Evolutionary conservation across 2,888 invertebrate species (phyloP).

Genomic region (Onchidella celtica): DNA sequence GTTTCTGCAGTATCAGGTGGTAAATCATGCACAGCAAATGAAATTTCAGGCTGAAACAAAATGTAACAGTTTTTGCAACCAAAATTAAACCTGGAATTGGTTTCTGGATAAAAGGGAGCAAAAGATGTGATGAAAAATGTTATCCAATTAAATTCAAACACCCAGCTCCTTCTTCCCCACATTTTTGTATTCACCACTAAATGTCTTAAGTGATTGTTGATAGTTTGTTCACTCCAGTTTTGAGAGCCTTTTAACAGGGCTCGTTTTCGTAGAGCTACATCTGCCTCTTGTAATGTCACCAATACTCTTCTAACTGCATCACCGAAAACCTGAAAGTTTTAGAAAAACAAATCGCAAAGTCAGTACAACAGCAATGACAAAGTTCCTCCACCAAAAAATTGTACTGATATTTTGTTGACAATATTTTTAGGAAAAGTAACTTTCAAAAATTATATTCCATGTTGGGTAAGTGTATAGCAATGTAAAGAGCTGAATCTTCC

Average conservation of each 20-base stretch:
- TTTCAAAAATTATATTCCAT: no score
- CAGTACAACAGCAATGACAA: no score
- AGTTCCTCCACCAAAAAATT: no score
- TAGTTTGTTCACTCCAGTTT: neutral
- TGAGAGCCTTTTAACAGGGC: neutral
- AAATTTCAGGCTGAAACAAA: slow-evolving; percentile 75
- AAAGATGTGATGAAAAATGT: slow-evolving; percentile 77
- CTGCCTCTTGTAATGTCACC: slow-evolving; percentile 53
- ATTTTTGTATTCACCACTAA: slow-evolving; percentile 14
- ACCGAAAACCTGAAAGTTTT: slow-evolving; percentile 66
- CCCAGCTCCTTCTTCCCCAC: slow-evolving; percentile 66
- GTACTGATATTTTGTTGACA: no score
- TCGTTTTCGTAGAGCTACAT: slow-evolving; percentile 12
- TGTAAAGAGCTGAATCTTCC: no score
- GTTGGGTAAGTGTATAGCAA: no score
- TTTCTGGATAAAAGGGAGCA: slow-evolving; percentile 71
- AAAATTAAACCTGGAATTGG: slow-evolving; percentile 67
- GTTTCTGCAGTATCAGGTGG: slow-evolving; percentile 69
- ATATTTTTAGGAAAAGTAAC: no score
- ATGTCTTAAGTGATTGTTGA: neutral
- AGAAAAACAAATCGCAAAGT: no score
- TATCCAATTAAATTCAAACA: slow-evolving; percentile 63
- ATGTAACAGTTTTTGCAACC: slow-evolving; percentile 67
- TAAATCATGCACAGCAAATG: slow-evolving; percentile 74
- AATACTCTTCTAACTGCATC: slow-evolving; percentile 64